Evolutionary conservation across 2,888 invertebrate genomes (phyloP), one percentile per base, ranked within the genome.

Genomic region (Tinea pellionella): DNA sequence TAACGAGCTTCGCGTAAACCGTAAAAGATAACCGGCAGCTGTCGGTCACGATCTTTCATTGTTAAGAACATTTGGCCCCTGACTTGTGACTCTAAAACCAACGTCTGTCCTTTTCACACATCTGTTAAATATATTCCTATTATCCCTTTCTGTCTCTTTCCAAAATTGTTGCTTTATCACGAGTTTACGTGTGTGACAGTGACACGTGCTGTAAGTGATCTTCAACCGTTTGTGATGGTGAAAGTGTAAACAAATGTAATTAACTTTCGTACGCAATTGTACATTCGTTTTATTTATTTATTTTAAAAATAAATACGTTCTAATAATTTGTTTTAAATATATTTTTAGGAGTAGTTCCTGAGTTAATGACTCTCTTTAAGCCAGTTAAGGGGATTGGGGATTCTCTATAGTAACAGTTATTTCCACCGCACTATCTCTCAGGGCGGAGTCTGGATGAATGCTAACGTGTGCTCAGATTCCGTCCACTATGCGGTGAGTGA

Each of bases 231-330:
- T 66, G 64, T 62, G 43, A 63, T 61, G 19, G 83, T 68, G 84
- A 84, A 84, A 85, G 84, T 82, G 78, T 78, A 78, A 82, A 81
- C 74, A 80, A 66, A 70, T 64, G 69, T 68, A 60, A 61, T 60
- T 60, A 32, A 4, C 55, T 55, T 55, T 12, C 55, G 24, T 55
- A 11, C 24, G 24, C 19, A 29, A 24, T 11, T 18, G 2, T 37
- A 9, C 9, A 9, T 6, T 37, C 37, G 9, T 37, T 37, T 37
- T 6, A 37, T 37, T 4, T 47, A 47, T 13, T 7, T 47, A 7
- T 15, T 47, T 13, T 47, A 47, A 7, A 12, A 12, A 13, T 18
- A 18, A 4, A 47, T 47, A 47, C 47, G 4, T 43, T 43, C 43
- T n/a, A 43, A 43, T n/a, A n/a, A n/a, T 42, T 42, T 42, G 2